Conservation (phyloP, 1,140 invertebrate genomes). For the Papilio glaucus region DNA sequence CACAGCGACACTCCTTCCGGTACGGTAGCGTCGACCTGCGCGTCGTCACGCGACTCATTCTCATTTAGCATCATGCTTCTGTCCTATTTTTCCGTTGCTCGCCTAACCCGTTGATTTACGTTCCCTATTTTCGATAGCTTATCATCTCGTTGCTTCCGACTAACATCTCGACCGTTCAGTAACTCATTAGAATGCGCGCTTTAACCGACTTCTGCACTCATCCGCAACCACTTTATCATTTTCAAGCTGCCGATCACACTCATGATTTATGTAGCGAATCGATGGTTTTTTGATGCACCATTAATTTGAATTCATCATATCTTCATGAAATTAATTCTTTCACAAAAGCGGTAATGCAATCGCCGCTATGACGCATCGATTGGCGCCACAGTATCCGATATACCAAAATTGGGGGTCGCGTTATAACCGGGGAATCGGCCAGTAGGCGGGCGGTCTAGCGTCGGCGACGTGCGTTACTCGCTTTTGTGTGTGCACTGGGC, state of each 20-base stretch:
- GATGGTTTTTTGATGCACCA: conserved; percentile 66
- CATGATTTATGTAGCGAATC: conserved; percentile 61
- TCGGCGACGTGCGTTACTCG: conserved; percentile 82
- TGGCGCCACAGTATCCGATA: conserved; percentile 50
- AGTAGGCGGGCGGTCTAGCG: conserved; percentile 61
- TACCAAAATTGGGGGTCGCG: conserved; percentile 62
- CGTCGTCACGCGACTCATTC: conserved; percentile 67
- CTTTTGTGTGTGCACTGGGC: conserved; percentile 83
- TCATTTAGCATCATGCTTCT: conserved; percentile 80
- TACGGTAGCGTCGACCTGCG: conserved; percentile 65
- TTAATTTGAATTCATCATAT: conserved; percentile 68
- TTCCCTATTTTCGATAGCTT: conserved; percentile 66
- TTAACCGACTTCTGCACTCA: conserved; percentile 76
- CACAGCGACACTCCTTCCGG: conserved; percentile 63
- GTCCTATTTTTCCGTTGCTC: conserved; percentile 78
- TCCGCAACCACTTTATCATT: conserved; percentile 58
- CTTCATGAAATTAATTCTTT: conserved; percentile 80
- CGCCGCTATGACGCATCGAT: conserved; percentile 71
- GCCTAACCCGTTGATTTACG: conserved; percentile 77
- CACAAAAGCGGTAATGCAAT: conserved; percentile 83
- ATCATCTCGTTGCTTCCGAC: conserved; percentile 79
- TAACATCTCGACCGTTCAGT: conserved; percentile 73
- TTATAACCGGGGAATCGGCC: conserved; percentile 50
- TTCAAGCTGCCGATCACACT: conserved; percentile 56
- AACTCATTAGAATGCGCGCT: conserved; percentile 70